A percentile compares a stretch with the other conserved stretches of the same genome.
phyloP scores from a whole-genome alignment of 2,888 invertebrate genomes.

The Pandemis cinnamomeana region DNA sequence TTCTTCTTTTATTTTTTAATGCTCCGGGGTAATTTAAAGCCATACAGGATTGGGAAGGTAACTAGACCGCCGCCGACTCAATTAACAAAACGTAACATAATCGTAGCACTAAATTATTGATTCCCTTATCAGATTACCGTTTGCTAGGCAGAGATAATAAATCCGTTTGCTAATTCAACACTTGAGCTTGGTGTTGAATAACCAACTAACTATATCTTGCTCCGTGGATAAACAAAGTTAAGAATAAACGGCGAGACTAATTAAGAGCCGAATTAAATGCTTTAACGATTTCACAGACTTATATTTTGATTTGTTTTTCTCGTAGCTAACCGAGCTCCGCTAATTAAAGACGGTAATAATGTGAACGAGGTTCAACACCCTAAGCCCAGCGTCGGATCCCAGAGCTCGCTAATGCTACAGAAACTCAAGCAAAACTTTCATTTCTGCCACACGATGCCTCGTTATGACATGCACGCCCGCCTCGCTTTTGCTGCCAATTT shows the following conservation, averaged over 20 bases:
- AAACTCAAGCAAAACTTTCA: conserved; percentile 43
- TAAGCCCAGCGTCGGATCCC: conserved; percentile 24
- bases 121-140: conserved; percentile 43
- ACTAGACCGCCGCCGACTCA: not conserved
- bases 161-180: conserved; percentile 10
- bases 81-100: not conserved
- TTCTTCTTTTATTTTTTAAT: too few relatives aligned
- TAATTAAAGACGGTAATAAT: conserved; percentile 44
- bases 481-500: conserved; percentile 14
- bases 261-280: conserved; percentile 38
- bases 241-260: conserved; percentile 40
- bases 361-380: conserved; percentile 43
- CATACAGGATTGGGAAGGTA: not conserved
- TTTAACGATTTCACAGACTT: conserved; percentile 40
- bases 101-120: conserved; percentile 26
- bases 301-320: conserved; percentile 42
- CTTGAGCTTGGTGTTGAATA: conserved; percentile 29
- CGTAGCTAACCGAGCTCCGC: conserved; percentile 40
- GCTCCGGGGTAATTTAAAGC: not conserved
- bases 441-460: conserved; percentile 33
- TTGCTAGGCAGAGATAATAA: conserved; percentile 12
- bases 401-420: conserved; percentile 33
- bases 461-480: conserved; percentile 32
- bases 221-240: conserved; percentile 36
- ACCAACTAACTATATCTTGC: conserved; percentile 22